Base-by-base conservation (phyloP, 2,888 invertebrate genomes). In the Tiliacea aurago region DNA sequence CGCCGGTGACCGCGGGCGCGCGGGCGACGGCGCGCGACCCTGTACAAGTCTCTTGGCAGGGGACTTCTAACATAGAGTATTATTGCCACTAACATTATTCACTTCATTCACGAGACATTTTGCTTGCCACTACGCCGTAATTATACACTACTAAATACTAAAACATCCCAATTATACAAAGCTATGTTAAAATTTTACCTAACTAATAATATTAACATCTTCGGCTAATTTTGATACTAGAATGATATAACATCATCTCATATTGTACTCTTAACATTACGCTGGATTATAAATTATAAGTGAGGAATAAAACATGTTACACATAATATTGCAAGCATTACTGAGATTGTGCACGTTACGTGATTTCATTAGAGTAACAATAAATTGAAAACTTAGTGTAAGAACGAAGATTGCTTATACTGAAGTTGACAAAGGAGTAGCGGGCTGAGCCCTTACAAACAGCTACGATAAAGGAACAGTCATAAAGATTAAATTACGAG, bases 171-270 rank as follows among this genome's bases (percentile, higher is more conserved):
- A 96, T 96, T 94, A 95, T 95, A 96, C 95, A 94, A 96, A 96
- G 96, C 96, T 96, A 96, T 95, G 92, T 95, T 95, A 94, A 96
- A 95, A 95, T 94, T 95, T 96, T 92, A 94, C 94, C 95, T 96
- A 96, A 94, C 95, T 96, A 96, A 95, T 95, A 94, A 94, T 95
- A 95, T 95, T 96, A 96, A 95, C 95, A 95, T 96, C 96, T 96
- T 96, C 96, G 96, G 96, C 95, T 96, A 96, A 96, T 95, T 96
- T 96, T 96, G 96, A 96, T 96, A 96, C 96, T 96, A 96, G 95
- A 95, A 94, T 96, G 96, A 96, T 96, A 96, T 95, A 94, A 95
- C 94, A 96, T 95, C 95, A 95, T 96, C 91, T 95, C 94, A 95
- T 95, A 96, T 96, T 96, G 96, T 96, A 96, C 96, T 96, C 96